Percentiles rank a stretch among this genome's conserved stretches.
Evolutionary conservation across 2,888 invertebrate genomes (phyloP).

Genomic region (Aleiodes testaceus): DNA sequence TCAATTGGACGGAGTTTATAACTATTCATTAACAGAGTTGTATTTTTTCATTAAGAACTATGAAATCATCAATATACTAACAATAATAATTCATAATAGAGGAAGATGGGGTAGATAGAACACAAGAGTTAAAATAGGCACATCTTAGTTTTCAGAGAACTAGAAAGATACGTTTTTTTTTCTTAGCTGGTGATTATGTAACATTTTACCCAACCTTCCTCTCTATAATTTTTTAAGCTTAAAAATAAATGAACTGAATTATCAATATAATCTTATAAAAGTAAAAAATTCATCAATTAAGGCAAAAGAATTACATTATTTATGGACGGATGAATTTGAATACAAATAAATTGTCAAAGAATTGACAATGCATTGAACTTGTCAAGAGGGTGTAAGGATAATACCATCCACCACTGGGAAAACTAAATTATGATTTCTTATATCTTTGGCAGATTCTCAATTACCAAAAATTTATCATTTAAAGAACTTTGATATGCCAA

Average conservation of each 20-base stretch:
- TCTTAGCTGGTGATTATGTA: too few relatives aligned
- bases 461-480: neutral
- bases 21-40: too few relatives aligned
- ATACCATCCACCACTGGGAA: neutral
- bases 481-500: conserved; percentile 7
- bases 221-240: neutral
- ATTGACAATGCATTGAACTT: neutral
- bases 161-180: too few relatives aligned
- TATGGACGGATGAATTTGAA: conserved; percentile 12
- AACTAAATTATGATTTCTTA: neutral
- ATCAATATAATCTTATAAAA: conserved; percentile 4
- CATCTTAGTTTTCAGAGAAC: too few relatives aligned
- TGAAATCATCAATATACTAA: too few relatives aligned
- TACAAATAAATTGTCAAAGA: neutral
- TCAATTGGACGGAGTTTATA: too few relatives aligned
- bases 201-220: too few relatives aligned
- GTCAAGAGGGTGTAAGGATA: neutral
- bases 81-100: too few relatives aligned
- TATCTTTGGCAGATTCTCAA: neutral
- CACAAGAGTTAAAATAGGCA: too few relatives aligned
- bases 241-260: neutral
- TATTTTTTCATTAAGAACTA: too few relatives aligned
- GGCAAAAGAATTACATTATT: neutral
- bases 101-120: too few relatives aligned
- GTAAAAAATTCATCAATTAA: neutral